phyloP scores from a whole-genome alignment of 2,113 vertebrate species.

The Psilopogon haemacephalus region DNA sequence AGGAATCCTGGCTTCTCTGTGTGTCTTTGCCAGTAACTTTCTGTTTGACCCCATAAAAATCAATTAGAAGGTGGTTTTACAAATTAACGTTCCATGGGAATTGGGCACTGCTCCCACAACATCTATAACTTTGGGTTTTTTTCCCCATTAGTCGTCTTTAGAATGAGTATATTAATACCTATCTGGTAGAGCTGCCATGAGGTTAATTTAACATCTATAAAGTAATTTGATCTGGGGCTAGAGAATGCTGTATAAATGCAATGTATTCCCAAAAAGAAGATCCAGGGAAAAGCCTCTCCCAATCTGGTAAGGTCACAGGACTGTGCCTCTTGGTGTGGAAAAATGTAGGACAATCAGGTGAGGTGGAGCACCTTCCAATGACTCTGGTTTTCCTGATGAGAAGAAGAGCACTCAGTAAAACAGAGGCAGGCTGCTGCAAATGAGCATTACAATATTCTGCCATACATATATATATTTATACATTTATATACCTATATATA shows the following conservation, averaged over 20 bases:
- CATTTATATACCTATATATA: background rate
- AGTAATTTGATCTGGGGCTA: background rate
- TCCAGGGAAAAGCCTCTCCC: background rate
- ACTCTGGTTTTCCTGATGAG: background rate
- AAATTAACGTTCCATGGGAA: constrained; percentile 4
- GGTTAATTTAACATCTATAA: constrained; percentile 28
- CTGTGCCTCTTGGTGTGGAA: background rate
- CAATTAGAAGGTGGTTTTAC: background rate
- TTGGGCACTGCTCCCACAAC: background rate
- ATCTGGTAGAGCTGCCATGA: background rate
- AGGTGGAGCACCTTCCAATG: background rate
- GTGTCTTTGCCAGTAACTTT: background rate
- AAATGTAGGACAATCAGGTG: background rate
- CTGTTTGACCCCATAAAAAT: background rate
- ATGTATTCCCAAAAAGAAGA: background rate
- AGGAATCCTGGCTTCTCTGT: background rate
- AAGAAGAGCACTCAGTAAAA: background rate
- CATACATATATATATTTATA: background rate
- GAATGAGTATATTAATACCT: background rate
- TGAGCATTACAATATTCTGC: background rate
- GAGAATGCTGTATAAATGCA: background rate
- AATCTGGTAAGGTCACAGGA: background rate
- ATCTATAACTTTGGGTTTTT: background rate
- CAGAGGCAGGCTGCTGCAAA: background rate
- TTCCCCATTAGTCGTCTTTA: background rate